A percentile compares a stretch with the other conserved stretches of the same genome.
Conservation (phyloP, 2,888 invertebrate genomes). For the Eupithecia tripunctaria region DNA sequence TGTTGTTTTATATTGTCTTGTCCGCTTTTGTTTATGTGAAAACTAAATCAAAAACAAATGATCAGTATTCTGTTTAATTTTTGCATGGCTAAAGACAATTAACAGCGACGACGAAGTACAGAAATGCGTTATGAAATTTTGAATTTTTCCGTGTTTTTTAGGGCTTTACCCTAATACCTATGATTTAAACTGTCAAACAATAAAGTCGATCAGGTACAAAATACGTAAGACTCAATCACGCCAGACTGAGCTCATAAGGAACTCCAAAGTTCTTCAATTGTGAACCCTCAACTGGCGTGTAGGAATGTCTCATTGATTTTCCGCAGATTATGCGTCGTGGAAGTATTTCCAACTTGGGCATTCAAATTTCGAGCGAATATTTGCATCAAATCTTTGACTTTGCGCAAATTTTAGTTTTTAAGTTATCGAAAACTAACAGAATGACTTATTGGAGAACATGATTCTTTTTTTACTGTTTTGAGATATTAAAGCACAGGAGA, state of each 20-base stretch:
- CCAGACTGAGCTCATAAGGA: slow-evolving; percentile 60
- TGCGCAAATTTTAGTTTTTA: not conserved
- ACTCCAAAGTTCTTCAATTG: slow-evolving; percentile 63
- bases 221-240: slow-evolving; percentile 52
- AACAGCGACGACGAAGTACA: slow-evolving; percentile 22
- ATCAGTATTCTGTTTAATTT: slow-evolving; percentile 52
- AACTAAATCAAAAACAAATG: slow-evolving; percentile 66
- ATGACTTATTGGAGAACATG: not conserved
- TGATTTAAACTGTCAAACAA: not conserved
- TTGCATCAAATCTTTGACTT: slow-evolving; percentile 62
- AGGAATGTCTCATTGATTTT: slow-evolving; percentile 74
- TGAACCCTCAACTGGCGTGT: slow-evolving; percentile 63
- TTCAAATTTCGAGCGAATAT: slow-evolving; percentile 70
- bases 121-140: not conserved
- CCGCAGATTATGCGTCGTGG: slow-evolving; percentile 70
- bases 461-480: no score
- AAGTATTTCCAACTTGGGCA: slow-evolving; percentile 72
- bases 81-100: slow-evolving; percentile 46
- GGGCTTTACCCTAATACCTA: not conserved
- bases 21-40: slow-evolving; percentile 80
- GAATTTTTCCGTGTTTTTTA: not conserved
- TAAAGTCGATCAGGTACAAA: slow-evolving; percentile 19
- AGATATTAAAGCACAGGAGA: no score
- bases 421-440: not conserved
- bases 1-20: slow-evolving; percentile 76